A percentile compares a stretch with the other conserved stretches of the same genome.
Evolutionary conservation across 2,113 vertebrate species (phyloP).

Genomic region (Tragelaphus strepsiceros): DNA sequence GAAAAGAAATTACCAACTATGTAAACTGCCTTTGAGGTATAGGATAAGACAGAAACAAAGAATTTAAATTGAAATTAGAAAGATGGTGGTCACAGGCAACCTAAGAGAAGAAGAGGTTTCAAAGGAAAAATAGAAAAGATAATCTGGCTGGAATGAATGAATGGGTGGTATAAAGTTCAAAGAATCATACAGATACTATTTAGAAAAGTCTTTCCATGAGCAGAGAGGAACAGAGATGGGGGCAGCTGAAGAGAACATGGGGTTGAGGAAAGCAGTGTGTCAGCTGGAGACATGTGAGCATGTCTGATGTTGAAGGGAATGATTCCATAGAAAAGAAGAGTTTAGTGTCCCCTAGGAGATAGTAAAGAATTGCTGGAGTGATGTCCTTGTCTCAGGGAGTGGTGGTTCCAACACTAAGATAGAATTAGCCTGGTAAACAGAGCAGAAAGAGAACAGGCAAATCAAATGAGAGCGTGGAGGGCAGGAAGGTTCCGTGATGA

Average conservation of each 20-base stretch:
- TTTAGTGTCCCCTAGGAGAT: background rate
- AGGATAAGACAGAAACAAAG: background rate
- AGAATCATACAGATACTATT: background rate
- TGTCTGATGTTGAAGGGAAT: background rate
- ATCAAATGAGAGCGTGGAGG: background rate
- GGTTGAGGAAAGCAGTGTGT: background rate
- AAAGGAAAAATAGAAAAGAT: background rate
- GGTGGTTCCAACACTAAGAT: background rate
- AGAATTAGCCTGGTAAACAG: background rate
- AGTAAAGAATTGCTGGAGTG: background rate
- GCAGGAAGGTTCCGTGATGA: background rate
- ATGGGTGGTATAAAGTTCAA: background rate
- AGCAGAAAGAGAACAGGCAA: background rate
- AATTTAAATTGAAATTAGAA: background rate
- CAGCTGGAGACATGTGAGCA: background rate
- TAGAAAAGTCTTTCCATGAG: background rate
- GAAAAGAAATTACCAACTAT: background rate
- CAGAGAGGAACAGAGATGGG: background rate
- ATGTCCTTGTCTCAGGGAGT: background rate
- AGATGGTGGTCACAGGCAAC: background rate
- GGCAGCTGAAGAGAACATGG: background rate
- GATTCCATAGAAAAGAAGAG: background rate
- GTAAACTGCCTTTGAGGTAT: background rate
- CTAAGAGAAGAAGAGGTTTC: background rate
- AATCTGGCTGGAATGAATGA: background rate